Conservation (phyloP, 2,888 invertebrate genomes). For the Drosophila recens region DNA sequence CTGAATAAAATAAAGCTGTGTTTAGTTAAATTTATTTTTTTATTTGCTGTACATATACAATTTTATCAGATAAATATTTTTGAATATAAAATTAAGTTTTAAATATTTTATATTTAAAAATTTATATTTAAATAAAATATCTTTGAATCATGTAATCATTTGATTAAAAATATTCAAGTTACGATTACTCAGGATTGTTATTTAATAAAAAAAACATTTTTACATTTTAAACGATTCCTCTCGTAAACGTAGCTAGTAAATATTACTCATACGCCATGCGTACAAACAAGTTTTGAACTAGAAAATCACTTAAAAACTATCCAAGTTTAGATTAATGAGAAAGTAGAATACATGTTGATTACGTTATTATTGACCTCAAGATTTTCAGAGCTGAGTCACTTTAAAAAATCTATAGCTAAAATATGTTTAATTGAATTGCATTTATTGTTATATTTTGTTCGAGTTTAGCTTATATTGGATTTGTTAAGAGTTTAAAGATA, state of each 20-base stretch:
- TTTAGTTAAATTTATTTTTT: too few relatives aligned
- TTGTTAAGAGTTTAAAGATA: not conserved
- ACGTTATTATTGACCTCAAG: conserved; percentile 4
- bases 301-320: conserved; percentile 4
- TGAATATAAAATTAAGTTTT: too few relatives aligned
- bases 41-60: too few relatives aligned
- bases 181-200: not conserved
- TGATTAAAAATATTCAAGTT: not conserved
- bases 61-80: too few relatives aligned
- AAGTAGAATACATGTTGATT: not conserved
- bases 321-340: conserved; percentile 8
- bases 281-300: conserved; percentile 8
- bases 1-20: too few relatives aligned
- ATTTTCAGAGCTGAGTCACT: conserved; percentile 2
- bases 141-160: too few relatives aligned
- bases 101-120: too few relatives aligned
- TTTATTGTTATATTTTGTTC: not conserved
- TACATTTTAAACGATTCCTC: not conserved
- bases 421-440: not conserved
- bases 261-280: conserved; percentile 10
- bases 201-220: not conserved
- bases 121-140: too few relatives aligned
- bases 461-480: too few relatives aligned
- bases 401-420: not conserved
- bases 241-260: not conserved